These are phyloP conservation scores for Aulostomus chinensis DNA, from an alignment of 2,797 vertebrate genomes.

Conservation along the genomic window DNA sequence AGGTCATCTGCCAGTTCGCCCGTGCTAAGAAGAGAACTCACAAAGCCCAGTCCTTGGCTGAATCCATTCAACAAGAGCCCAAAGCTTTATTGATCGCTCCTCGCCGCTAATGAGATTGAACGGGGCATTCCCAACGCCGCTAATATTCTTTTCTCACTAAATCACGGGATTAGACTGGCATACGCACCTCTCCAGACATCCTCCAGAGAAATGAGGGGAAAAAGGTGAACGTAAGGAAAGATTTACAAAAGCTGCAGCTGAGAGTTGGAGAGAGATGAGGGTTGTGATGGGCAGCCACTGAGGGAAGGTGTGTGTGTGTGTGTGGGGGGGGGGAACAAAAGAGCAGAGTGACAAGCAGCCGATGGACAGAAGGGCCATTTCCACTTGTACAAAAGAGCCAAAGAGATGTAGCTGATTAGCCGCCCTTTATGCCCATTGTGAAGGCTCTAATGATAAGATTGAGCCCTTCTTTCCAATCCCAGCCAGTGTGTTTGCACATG, in stretches of 20 bases:
- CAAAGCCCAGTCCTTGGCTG: constrained; percentile 26
- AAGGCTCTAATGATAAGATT: constrained; percentile 76
- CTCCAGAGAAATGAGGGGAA: constrained; percentile 45
- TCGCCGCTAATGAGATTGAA: constrained; percentile 61
- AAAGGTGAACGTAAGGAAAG: constrained; percentile 22
- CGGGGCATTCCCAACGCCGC: constrained; percentile 48
- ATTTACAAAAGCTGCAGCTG: constrained; percentile 48
- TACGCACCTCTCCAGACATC: constrained; percentile 44
- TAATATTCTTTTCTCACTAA: constrained; percentile 51
- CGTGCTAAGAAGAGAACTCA: constrained; percentile 28
- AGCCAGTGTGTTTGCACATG: constrained; percentile 11
- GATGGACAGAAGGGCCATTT: constrained; percentile 77
- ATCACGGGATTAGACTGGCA: constrained; percentile 70
- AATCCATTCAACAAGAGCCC: constrained; percentile 38
- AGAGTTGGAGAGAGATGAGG: constrained; percentile 74
- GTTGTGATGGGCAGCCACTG: constrained; percentile 72
- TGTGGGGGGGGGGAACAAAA: too few species aligned
- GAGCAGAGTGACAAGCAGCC: constrained; percentile 60
- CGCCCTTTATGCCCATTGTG: constrained; percentile 77
- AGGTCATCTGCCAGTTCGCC: constrained; percentile 28
- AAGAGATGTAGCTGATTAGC: constrained; percentile 78
- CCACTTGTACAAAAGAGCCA: constrained; percentile 73
- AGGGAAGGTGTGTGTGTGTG: too few species aligned
- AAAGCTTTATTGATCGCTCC: constrained; percentile 68
- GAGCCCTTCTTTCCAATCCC: constrained; percentile 40